phyloP scores from a whole-genome alignment of 1,140 invertebrate species.

The Calosoma granatense region DNA sequence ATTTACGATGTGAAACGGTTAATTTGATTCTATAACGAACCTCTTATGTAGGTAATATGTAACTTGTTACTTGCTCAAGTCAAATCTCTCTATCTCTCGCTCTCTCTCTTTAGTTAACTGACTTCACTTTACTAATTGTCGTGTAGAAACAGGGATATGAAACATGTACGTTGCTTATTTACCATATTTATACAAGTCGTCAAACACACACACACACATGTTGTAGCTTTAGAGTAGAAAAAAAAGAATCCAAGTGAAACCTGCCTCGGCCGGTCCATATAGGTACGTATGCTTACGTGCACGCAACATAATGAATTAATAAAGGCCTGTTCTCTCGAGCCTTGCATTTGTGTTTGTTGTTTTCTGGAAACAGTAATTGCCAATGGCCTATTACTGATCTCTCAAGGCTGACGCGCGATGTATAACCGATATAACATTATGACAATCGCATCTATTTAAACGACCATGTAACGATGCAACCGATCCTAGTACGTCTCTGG shows the following conservation, averaged over 20 bases:
- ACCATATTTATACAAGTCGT: constrained; percentile 9
- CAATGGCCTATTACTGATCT: neutral
- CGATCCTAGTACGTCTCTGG: too few species aligned
- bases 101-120: too few species aligned
- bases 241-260: neutral
- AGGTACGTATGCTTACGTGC: neutral
- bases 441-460: too few species aligned
- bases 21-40: too few species aligned
- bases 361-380: constrained; percentile 1
- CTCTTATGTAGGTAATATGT: too few species aligned
- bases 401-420: neutral
- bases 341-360: neutral
- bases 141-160: neutral
- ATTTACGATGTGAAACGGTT: too few species aligned
- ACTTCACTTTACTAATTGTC: constrained; percentile 3
- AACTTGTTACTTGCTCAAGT: too few species aligned
- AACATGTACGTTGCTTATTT: constrained; percentile 1
- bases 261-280: neutral
- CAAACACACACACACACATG: neutral
- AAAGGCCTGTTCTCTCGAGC: neutral
- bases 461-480: too few species aligned
- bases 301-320: neutral
- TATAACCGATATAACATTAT: too few species aligned
- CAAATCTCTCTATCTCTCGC: too few species aligned
- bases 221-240: neutral